Conservation (phyloP, 2,113 vertebrate species). For the Bettongia penicillata region DNA sequence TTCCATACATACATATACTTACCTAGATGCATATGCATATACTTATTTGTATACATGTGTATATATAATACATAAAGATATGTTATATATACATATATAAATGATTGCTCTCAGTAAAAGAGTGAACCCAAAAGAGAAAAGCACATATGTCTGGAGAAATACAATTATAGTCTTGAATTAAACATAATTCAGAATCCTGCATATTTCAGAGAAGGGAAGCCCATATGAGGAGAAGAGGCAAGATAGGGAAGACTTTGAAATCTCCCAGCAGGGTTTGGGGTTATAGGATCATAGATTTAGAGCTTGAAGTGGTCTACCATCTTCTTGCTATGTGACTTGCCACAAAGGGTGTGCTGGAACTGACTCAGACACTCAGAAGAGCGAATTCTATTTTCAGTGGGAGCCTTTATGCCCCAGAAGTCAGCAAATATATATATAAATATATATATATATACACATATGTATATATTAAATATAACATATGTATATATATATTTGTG, state of each 20-base stretch:
- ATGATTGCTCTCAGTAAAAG: background rate
- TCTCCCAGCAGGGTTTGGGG: background rate
- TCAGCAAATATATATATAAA: background rate
- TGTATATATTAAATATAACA: too few relatives aligned
- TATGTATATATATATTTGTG: too few relatives aligned
- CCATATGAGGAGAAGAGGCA: background rate
- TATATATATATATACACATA: too few relatives aligned
- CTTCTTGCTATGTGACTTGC: background rate
- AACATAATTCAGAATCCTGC: background rate
- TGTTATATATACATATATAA: background rate
- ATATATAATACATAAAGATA: background rate
- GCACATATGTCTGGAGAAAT: background rate
- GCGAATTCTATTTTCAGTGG: background rate
- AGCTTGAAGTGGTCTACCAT: background rate
- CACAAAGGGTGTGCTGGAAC: background rate
- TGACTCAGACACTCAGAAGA: background rate
- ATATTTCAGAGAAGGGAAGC: background rate
- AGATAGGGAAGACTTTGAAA: background rate
- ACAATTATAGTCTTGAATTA: background rate
- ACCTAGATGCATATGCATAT: too few relatives aligned
- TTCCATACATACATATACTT: background rate
- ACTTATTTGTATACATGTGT: background rate
- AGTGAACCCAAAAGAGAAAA: background rate
- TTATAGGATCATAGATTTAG: background rate
- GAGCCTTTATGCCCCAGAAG: background rate